Evolutionary conservation across 2,888 invertebrate species (phyloP).

Genomic region (Amblyteles armatorius): DNA sequence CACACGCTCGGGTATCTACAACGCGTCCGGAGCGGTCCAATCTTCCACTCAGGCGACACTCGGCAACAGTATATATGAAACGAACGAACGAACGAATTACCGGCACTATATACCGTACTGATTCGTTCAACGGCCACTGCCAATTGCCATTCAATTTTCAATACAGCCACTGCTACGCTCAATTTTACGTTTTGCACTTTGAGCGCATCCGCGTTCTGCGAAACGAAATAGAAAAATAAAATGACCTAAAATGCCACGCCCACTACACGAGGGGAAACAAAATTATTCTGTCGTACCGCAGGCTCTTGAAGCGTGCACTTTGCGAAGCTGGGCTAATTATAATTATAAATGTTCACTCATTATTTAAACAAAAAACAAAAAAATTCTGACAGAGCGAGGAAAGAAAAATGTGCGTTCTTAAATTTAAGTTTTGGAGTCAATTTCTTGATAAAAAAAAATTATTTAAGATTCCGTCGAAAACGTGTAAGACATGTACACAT

Average conservation of each 20-base stretch:
- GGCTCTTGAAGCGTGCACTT: neutral
- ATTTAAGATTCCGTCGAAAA: too few relatives aligned
- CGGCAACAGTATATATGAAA: slow-evolving; percentile 74
- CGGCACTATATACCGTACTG: slow-evolving; percentile 33
- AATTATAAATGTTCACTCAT: neutral
- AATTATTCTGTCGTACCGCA: neutral
- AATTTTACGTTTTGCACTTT: slow-evolving; percentile 52
- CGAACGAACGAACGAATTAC: slow-evolving; percentile 71
- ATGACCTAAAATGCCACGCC: neutral
- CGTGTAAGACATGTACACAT: too few relatives aligned
- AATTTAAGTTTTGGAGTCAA: too few relatives aligned
- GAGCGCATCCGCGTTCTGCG: slow-evolving; percentile 9
- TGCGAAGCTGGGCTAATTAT: neutral
- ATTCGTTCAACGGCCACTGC: slow-evolving; percentile 51
- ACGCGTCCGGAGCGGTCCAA: slow-evolving; percentile 77
- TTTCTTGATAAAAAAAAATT: too few relatives aligned
- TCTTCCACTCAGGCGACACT: slow-evolving; percentile 82
- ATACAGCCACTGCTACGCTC: slow-evolving; percentile 40
- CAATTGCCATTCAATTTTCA: slow-evolving; percentile 67
- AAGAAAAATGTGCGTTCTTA: too few relatives aligned
- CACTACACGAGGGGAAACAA: neutral
- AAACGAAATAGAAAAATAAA: neutral
- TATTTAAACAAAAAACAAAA: neutral
- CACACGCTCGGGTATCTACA: slow-evolving; percentile 78
- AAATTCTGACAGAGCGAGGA: too few relatives aligned